phyloP scores from a whole-genome alignment of 2,113 vertebrate species.

The Callithrix jacchus region DNA sequence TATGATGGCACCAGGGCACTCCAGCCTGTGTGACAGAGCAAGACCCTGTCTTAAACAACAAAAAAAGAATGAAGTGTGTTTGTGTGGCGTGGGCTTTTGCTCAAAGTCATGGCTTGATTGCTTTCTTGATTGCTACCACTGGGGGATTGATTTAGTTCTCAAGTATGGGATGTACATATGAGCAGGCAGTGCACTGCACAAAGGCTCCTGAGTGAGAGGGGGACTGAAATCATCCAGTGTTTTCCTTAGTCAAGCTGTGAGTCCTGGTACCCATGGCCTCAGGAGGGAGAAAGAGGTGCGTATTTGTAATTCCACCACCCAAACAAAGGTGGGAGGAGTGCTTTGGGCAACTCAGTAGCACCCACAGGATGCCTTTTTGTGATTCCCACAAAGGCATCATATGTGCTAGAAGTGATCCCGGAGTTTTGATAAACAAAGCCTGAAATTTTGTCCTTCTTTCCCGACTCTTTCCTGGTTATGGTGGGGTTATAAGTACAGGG shows the following conservation, averaged over 20 bases:
- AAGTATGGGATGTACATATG: background rate
- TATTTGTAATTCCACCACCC: background rate
- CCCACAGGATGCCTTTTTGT: background rate
- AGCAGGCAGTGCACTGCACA: background rate
- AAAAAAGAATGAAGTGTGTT: background rate
- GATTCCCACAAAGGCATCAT: background rate
- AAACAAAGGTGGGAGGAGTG: background rate
- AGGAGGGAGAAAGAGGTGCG: background rate
- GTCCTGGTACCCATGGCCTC: background rate
- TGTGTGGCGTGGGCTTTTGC: background rate
- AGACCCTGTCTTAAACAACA: background rate
- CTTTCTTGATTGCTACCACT: background rate
- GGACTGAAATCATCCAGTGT: background rate
- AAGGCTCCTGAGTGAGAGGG: background rate
- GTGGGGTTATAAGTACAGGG: background rate
- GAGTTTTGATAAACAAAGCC: background rate
- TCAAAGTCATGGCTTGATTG: background rate
- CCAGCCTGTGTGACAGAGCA: background rate
- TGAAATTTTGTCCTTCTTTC: background rate
- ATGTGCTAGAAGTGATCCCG: background rate
- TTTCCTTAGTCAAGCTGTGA: background rate
- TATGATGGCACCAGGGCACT: background rate
- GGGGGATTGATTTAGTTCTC: background rate
- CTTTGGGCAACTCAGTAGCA: background rate
- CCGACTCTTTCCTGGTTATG: background rate